Evolutionary conservation across 2,888 invertebrate species (phyloP).

Genomic region (Plebejus anna): DNA sequence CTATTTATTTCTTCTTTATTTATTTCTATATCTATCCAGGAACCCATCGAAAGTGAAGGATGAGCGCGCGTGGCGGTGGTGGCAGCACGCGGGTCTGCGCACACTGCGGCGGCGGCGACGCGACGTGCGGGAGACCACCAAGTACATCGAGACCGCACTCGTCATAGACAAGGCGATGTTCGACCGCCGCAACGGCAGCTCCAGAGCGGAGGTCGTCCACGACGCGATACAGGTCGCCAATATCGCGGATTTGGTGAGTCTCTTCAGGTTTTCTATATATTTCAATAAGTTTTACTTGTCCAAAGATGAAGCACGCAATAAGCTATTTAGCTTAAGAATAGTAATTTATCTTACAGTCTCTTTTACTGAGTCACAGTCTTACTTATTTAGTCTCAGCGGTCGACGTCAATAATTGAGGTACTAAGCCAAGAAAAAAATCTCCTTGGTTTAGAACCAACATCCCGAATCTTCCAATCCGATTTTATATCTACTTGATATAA

Average conservation of each 20-base stretch:
- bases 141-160: constrained; percentile 97
- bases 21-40: constrained; percentile 39
- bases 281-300: too few species aligned
- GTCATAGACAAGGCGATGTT: constrained; percentile 98
- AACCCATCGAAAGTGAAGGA: constrained; percentile 49
- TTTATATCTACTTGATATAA: too few species aligned
- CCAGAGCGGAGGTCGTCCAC: constrained; percentile 92
- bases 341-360: too few species aligned
- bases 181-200: constrained; percentile 93
- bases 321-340: too few species aligned
- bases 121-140: constrained; percentile 93
- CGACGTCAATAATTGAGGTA: too few species aligned
- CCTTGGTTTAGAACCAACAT: too few species aligned
- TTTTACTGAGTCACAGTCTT: too few species aligned
- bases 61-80: constrained; percentile 63
- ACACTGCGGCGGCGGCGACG: constrained; percentile 70
- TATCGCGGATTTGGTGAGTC: constrained; percentile 95
- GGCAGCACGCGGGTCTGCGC: constrained; percentile 60
- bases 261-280: neutral
- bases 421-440: too few species aligned
- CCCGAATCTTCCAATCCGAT: too few species aligned
- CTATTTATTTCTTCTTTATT: too few species aligned
- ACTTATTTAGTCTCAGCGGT: too few species aligned
- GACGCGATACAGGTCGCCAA: constrained; percentile 98
- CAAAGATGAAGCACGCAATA: too few species aligned